Evolutionary conservation across 1,140 invertebrate species (phyloP), one percentile per base, ranked within the genome.

Genomic region (Drosophila repletoides): DNA sequence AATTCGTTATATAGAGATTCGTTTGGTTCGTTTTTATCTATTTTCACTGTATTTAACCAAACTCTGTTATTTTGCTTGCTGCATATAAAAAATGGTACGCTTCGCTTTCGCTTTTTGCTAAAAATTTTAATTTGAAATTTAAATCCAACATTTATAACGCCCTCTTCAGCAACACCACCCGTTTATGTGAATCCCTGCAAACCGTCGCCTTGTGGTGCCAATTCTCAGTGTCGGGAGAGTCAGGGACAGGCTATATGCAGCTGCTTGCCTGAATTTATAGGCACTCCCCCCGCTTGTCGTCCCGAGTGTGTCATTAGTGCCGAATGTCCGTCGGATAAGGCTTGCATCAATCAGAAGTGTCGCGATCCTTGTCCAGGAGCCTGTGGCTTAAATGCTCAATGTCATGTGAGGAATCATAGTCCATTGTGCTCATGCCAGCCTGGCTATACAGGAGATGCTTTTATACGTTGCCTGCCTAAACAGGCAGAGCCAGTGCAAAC

Each of bases 311-410:
- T 96, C 15, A 93, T 96, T 5, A 96, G 95, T 76, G 93, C 94
- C 0, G 96, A 97, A 91, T 97, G 96, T 90, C 91, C 95, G 3
- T 92, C 93, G 38, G 94, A 94, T 28, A 94, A 94, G 87, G 95
- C 96, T 14, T 97, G 96, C 77, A 93, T 96, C 2, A 95, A 95
- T 76, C 94, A 96, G 73, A 96, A 95, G 83, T 97, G 96, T 89
- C 93, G 94, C 2, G 95, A 97, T 91, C 96, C 96, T 0, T 97
- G 96, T 81, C 91, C 94, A 5, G 95, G 95, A 10, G 93, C 95
- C 3, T 97, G 96, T 90, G 96, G 96, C 4, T 92, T 94, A 26
- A 94, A 94, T 52, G 95, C 96, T 10, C 92, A 95, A 29, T 97
- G 96, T 87, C 94, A 95, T 92, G 95, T 96, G 4, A 94, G 95